Percentiles rank a stretch among this genome's conserved stretches.
Conservation (phyloP, 53 echinoderm and acorn worm genomes). For the Luidia sarsii region DNA sequence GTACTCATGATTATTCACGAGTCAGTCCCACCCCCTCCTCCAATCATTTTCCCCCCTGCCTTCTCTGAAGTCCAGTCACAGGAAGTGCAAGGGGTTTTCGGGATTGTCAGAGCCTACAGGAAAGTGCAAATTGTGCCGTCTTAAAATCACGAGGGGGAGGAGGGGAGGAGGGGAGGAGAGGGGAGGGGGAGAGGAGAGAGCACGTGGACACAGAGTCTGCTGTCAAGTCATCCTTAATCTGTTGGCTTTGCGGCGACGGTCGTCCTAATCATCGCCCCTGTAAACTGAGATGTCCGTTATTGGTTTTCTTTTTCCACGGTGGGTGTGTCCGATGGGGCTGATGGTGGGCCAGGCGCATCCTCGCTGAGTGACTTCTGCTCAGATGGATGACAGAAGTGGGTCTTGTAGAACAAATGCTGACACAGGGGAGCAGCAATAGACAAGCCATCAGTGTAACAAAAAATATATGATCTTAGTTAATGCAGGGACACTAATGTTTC, state of each 20-base stretch:
- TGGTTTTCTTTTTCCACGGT: constrained; percentile 28
- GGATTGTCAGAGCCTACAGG: neutral
- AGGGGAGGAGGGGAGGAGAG: no score
- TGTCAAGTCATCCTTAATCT: no score
- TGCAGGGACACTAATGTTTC: no score
- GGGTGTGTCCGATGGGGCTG: constrained; percentile 1
- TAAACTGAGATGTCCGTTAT: constrained; percentile 53
- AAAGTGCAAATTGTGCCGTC: constrained; percentile 28
- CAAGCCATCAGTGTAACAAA: no score
- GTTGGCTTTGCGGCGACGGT: neutral
- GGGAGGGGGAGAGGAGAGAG: constrained; percentile 26
- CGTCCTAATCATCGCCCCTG: neutral
- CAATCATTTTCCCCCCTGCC: no score
- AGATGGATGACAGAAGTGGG: no score
- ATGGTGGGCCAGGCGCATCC: neutral
- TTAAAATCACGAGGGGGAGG: no score
- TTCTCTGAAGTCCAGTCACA: neutral
- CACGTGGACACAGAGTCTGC: constrained; percentile 37
- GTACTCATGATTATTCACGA: constrained; percentile 21
- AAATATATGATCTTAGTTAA: no score
- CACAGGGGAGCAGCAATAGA: no score
- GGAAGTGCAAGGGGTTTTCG: constrained; percentile 23
- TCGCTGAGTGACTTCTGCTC: neutral
- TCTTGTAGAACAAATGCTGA: no score
- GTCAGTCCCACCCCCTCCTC: no score